These are phyloP conservation scores for Pseudorasbora parva DNA, from an alignment of 2,113 vertebrate species.

Conservation along the genomic window DNA sequence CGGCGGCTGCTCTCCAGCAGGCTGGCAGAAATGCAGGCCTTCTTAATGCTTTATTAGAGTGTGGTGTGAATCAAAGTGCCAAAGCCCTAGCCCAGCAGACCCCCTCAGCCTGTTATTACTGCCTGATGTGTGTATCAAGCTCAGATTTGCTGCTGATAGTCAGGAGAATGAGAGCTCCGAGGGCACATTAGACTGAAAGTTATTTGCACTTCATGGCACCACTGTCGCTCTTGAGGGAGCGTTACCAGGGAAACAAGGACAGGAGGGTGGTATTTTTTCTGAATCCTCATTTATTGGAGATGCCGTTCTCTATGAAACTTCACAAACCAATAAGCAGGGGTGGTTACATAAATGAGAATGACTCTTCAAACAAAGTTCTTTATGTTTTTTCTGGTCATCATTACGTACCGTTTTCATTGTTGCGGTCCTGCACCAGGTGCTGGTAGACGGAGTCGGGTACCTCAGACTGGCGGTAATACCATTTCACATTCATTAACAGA, in stretches of 20 bases:
- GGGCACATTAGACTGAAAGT: slow-evolving; percentile 66
- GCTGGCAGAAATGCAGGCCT: slow-evolving; percentile 28
- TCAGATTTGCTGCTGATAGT: slow-evolving; percentile 44
- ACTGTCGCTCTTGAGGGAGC: slow-evolving; percentile 67
- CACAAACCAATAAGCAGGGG: slow-evolving; percentile 38
- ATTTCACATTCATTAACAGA: slow-evolving; percentile 99
- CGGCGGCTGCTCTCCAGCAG: slow-evolving; percentile 9
- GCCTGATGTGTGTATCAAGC: slow-evolving; percentile 50
- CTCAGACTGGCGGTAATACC: slow-evolving; percentile 99
- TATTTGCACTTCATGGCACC: slow-evolving; percentile 75
- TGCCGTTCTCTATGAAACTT: slow-evolving; percentile 60
- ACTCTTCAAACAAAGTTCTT: background rate
- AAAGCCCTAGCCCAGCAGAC: slow-evolving; percentile 26
- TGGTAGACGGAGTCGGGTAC: slow-evolving; percentile 99
- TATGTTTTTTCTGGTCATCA: background rate
- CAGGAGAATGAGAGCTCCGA: slow-evolving; percentile 52
- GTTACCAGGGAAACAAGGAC: slow-evolving; percentile 72
- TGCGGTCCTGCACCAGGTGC: slow-evolving; percentile 98
- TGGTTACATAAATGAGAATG: slow-evolving; percentile 33
- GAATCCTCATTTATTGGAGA: slow-evolving; percentile 63
- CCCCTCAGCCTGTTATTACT: slow-evolving; percentile 56
- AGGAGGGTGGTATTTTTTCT: slow-evolving; percentile 58
- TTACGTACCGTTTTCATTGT: slow-evolving; percentile 95
- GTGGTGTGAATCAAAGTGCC: slow-evolving; percentile 44
- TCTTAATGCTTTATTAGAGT: slow-evolving; percentile 48